Evolutionary conservation across 2,888 invertebrate species (phyloP).

Genomic region (Ecdyonurus torrentis): DNA sequence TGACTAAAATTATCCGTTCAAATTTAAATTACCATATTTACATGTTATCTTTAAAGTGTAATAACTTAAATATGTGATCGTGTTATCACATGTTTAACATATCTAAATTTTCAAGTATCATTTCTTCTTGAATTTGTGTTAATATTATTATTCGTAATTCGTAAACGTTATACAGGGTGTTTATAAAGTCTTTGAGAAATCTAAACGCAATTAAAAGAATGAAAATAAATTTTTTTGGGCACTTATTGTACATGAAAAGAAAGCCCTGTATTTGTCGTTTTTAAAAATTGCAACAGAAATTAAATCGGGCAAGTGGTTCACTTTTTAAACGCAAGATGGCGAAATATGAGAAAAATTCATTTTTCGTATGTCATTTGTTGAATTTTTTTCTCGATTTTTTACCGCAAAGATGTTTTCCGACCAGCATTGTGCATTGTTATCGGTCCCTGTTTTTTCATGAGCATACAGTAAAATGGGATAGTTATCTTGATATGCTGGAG

Average conservation of each 20-base stretch:
- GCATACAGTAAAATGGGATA: too few relatives aligned
- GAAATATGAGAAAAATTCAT: neutral
- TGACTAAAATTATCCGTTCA: too few relatives aligned
- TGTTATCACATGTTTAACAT: too few relatives aligned
- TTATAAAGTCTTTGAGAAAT: neutral
- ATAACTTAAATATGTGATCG: too few relatives aligned
- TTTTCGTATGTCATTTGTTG: neutral
- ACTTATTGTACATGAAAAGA: neutral
- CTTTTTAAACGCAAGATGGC: neutral
- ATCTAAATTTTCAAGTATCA: too few relatives aligned
- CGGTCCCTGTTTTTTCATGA: too few relatives aligned
- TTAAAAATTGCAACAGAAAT: neutral
- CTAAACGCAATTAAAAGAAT: neutral
- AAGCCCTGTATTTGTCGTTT: neutral
- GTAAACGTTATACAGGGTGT: too few relatives aligned
- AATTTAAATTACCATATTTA: too few relatives aligned
- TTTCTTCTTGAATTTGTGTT: too few relatives aligned
- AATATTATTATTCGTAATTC: too few relatives aligned
- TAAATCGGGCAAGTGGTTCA: neutral
- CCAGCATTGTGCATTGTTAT: neutral
- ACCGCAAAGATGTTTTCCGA: neutral
- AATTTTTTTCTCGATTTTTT: neutral
- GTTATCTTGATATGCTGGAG: neutral
- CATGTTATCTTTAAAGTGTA: too few relatives aligned
- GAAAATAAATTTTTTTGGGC: neutral